A percentile compares a stretch with the other conserved stretches of the same genome.
Evolutionary conservation across 2,888 invertebrate species (phyloP).

Genomic region (Melikaiella ostensackeni): DNA sequence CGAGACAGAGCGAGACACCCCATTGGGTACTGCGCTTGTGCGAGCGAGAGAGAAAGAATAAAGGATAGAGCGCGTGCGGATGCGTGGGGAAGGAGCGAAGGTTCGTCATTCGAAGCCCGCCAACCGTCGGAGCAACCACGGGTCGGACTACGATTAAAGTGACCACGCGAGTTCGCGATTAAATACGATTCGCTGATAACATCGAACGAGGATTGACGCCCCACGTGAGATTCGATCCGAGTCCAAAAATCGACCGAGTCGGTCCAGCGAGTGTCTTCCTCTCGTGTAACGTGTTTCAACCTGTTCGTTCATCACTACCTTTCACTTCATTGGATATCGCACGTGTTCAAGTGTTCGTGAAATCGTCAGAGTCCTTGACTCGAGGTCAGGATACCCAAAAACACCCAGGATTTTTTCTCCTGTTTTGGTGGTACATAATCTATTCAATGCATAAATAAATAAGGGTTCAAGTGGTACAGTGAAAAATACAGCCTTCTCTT

Average conservation of each 20-base stretch:
- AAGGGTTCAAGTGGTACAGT: slow-evolving; percentile 14
- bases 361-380: slow-evolving; percentile 26
- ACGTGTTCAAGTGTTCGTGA: slow-evolving; percentile 30
- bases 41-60: slow-evolving; percentile 41
- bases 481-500: background rate
- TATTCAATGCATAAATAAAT: background rate
- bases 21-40: slow-evolving; percentile 43
- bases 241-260: slow-evolving; percentile 18
- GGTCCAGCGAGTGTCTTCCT: slow-evolving; percentile 9
- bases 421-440: background rate
- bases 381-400: background rate
- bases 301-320: background rate
- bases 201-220: slow-evolving; percentile 37
- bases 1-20: slow-evolving; percentile 45
- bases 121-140: slow-evolving; percentile 75
- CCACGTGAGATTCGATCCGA: slow-evolving; percentile 49
- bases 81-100: slow-evolving; percentile 69
- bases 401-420: background rate
- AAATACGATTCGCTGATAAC: background rate
- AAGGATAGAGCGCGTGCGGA: slow-evolving; percentile 46
- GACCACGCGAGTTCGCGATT: slow-evolving; percentile 33
- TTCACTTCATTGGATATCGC: slow-evolving; percentile 17
- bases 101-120: slow-evolving; percentile 76
- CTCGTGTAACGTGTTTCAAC: background rate
- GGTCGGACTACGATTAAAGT: slow-evolving; percentile 66